Conservation (phyloP, 2,113 vertebrate genomes). For the Anhinga rufa region DNA sequence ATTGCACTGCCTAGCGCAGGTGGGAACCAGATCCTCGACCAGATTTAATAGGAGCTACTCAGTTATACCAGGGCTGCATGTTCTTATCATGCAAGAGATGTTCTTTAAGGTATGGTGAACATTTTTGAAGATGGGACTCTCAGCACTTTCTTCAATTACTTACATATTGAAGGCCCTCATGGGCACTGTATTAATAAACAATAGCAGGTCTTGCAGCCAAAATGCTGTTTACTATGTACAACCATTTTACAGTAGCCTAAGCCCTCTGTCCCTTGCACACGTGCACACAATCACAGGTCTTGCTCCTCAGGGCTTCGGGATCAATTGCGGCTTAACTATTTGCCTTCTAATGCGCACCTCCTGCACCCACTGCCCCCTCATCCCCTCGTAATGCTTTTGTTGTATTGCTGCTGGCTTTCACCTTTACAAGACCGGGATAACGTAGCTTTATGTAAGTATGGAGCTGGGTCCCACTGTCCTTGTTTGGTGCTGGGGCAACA, state of each 20-base stretch:
- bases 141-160: not conserved
- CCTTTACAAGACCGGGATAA: not conserved
- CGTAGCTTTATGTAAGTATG: not conserved
- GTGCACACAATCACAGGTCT: fast-evolving
- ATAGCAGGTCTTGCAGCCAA: not conserved
- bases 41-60: not conserved
- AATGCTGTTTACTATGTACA: not conserved
- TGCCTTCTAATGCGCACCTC: not conserved
- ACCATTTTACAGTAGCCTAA: not conserved
- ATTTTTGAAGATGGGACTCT: not conserved
- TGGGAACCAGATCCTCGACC: not conserved
- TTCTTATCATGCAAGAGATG: not conserved
- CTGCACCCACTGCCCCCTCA: fast-evolving
- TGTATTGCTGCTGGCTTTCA: not conserved
- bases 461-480: not conserved
- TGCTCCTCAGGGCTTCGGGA: not conserved
- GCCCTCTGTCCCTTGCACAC: not conserved
- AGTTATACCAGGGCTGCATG: not conserved
- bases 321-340: not conserved
- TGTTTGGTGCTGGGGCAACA: not conserved
- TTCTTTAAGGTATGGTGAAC: not conserved
- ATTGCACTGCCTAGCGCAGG: not conserved
- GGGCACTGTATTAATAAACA: not conserved
- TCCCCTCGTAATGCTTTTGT: not conserved
- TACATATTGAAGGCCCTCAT: not conserved